These are phyloP conservation scores for Acropternis orthonyx DNA, from an alignment of 2,797 vertebrate genomes.

Conservation along the genomic window DNA sequence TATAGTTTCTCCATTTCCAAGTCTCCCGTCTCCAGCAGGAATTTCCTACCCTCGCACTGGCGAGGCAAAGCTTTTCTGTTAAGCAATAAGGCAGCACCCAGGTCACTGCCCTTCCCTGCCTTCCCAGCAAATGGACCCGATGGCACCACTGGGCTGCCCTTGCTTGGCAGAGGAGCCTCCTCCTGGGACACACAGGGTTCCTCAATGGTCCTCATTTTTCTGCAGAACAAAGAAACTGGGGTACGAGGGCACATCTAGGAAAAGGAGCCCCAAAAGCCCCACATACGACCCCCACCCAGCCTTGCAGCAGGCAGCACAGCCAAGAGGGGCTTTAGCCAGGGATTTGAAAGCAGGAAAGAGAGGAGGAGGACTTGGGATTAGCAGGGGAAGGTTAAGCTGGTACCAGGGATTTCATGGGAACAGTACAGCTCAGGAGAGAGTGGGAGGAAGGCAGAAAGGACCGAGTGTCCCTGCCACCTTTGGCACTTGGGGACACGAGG, in stretches of 20 bases:
- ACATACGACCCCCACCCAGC: rapidly evolving
- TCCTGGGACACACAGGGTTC: neutral
- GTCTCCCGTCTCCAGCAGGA: neutral
- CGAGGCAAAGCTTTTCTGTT: neutral
- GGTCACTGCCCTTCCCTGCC: neutral
- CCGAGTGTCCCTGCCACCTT: neutral
- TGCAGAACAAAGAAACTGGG: neutral
- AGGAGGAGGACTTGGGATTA: slow-evolving; percentile 7
- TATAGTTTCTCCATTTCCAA: neutral
- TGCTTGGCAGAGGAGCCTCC: neutral
- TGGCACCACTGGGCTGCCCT: rapidly evolving
- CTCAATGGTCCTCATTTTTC: neutral
- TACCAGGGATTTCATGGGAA: neutral
- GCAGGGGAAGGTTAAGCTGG: neutral
- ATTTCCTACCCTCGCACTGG: neutral
- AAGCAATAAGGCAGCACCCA: neutral
- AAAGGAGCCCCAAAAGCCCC: neutral
- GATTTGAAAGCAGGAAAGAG: neutral
- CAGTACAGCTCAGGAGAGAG: neutral
- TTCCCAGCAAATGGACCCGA: neutral
- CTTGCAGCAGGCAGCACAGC: neutral
- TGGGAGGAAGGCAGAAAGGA: neutral
- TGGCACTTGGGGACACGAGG: neutral
- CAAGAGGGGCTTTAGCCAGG: neutral
- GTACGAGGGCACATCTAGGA: neutral